Evolutionary conservation across 2,113 vertebrate species (phyloP).

Genomic region (Bos taurus): ARS-UCD2.0 NC_037350.1:12912001-12912500

Average conservation of each 20-base stretch:
- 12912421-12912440: not conserved
- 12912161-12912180: not conserved
- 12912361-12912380: not conserved
- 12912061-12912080: not conserved
- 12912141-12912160: not conserved
- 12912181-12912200: not conserved
- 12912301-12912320: not conserved
- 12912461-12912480: conserved; percentile 4
- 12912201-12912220: not conserved
- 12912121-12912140: not conserved
- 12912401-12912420: not conserved
- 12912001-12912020: not conserved
- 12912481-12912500: not conserved
- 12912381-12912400: not conserved
- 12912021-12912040: not conserved
- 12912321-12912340: not conserved
- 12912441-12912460: not conserved
- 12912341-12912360: not conserved
- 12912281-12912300: not conserved
- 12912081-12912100: not conserved
- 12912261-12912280: not conserved
- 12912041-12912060: too few relatives aligned
- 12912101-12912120: not conserved
- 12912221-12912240: not conserved
- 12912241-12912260: not conserved